These are phyloP conservation scores for Picus viridis DNA, from an alignment of 2,797 vertebrate species.

Conservation along the genomic window DNA sequence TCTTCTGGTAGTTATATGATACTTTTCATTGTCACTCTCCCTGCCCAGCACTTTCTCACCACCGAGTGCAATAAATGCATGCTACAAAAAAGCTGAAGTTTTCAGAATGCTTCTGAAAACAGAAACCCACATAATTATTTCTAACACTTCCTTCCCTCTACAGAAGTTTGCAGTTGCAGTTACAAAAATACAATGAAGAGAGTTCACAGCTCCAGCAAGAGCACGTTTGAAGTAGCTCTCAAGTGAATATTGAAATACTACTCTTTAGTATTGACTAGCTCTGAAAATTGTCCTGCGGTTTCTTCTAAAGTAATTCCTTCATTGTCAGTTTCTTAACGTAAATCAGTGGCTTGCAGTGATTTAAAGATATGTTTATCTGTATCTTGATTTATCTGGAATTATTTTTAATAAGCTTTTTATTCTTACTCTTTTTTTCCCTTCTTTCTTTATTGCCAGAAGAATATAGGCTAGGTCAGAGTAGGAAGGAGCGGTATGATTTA, in stretches of 20 bases:
- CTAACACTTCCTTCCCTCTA: conserved; percentile 7
- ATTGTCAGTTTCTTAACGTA: not conserved
- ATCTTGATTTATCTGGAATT: conserved; percentile 10
- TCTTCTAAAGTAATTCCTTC: not conserved
- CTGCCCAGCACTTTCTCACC: not conserved
- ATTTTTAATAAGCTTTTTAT: conserved; percentile 21
- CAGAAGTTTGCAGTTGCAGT: not conserved
- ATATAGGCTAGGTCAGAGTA: not conserved
- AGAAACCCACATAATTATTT: not conserved
- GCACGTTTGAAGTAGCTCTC: not conserved
- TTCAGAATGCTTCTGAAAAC: not conserved
- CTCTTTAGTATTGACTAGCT: not conserved
- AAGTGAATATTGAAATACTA: not conserved
- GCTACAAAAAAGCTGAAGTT: not conserved
- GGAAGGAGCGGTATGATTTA: not conserved
- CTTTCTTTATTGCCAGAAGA: not conserved
- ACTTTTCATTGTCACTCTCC: not conserved
- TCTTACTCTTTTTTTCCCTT: not conserved
- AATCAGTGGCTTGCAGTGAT: not conserved
- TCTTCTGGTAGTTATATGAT: not conserved
- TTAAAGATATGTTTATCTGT: conserved; percentile 14
- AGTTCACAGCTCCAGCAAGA: not conserved
- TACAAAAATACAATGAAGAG: not conserved
- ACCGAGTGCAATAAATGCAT: not conserved
- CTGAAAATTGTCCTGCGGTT: not conserved